Conservation (phyloP, 2,888 invertebrate species). For the Andrena hattorfiana region DNA sequence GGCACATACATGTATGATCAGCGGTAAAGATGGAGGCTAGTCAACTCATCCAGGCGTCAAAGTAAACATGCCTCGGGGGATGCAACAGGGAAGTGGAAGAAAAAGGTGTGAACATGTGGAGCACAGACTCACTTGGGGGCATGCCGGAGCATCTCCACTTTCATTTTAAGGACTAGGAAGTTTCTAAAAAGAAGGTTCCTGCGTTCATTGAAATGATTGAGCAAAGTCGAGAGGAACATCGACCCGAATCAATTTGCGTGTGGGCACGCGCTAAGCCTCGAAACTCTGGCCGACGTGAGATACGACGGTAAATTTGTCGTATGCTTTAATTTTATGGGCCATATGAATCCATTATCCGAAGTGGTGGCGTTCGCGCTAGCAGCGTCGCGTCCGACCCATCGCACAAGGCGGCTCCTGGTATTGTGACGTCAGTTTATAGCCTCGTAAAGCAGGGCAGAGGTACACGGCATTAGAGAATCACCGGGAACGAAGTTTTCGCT, state of each 20-base stretch:
- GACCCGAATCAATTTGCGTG: constrained; percentile 11
- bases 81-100: too few species aligned
- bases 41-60: too few species aligned
- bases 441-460: constrained; percentile 81
- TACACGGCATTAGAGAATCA: constrained; percentile 81
- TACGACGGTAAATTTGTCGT: constrained; percentile 81
- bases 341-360: constrained; percentile 83
- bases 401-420: constrained; percentile 65
- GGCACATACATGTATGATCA: too few species aligned
- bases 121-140: too few species aligned
- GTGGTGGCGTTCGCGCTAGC: constrained; percentile 78
- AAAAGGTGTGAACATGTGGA: too few species aligned
- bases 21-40: too few species aligned
- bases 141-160: too few species aligned
- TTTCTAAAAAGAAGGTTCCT: too few species aligned
- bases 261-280: constrained; percentile 43
- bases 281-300: constrained; percentile 50
- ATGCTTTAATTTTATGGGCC: constrained; percentile 83
- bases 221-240: not conserved
- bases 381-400: constrained; percentile 59
- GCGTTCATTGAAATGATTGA: not conserved
- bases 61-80: too few species aligned
- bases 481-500: constrained; percentile 72
- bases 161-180: too few species aligned
- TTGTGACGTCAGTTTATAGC: constrained; percentile 83